Evolutionary conservation across 2,113 vertebrate genomes (phyloP), one percentile per base, ranked within the genome.

Genomic region (Psephotus haematonotus): DNA sequence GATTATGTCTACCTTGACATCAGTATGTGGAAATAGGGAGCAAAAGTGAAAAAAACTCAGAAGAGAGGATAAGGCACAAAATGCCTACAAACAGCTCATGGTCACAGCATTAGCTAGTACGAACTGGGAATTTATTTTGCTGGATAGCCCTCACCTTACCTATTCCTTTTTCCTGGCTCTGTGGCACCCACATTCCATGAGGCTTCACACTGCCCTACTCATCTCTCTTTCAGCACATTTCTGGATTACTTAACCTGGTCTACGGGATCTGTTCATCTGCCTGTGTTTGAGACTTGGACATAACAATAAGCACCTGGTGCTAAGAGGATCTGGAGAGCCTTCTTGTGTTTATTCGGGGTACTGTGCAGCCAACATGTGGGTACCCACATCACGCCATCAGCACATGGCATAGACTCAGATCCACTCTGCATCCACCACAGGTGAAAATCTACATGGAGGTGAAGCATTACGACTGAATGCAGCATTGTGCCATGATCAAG

Each of bases 1-100:
- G 52, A 86, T 81, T 67, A 82, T 14, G 19, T 72, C 53, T 55
- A 47, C 63, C 27, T 95, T 76, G 65, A 94, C 47, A 91, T 92
- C 78, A 72, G 22, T 12, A 69, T 77, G 93, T 89, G 86, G 86
- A 96, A 90, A 63, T 35, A 22, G 10, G 63, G 80, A 88, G 90
- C 59, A 82, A 95, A 96, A 93, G 79, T 50, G 46, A 62, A 41
- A 28, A 28, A 6, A 24, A 72, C 3, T 7, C 57, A 35, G 22
- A 59, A 44, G 39, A 28, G 23, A 63, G 37, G 57, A 65, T 23
- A 67, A 72, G 50, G 88, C 29, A 77, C 35, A 72, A 62, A 88
- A 92, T 41, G 35, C 35, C 64, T 86, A 63, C n/a, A 23, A 67
- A 86, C 6, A 78, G 9, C 17, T 78, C 67, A 39, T 0, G 15